Evolutionary conservation across 2,888 invertebrate genomes (phyloP).

Genomic region (Drosophila lacicola): DNA sequence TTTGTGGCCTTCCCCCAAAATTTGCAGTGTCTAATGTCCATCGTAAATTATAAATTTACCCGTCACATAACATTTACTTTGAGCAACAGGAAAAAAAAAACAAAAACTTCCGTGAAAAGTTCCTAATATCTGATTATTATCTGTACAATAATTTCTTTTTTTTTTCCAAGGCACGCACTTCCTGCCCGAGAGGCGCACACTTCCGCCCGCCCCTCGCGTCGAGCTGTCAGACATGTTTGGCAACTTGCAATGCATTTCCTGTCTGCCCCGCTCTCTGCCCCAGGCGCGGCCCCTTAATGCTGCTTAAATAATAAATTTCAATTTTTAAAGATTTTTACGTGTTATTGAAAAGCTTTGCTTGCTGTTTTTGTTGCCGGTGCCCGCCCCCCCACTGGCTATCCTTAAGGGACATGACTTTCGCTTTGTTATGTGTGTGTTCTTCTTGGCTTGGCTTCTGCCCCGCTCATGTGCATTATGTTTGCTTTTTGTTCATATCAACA

Average conservation of each 20-base stretch:
- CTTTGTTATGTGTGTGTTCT: slow-evolving; percentile 73
- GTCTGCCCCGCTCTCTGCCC: slow-evolving; percentile 18
- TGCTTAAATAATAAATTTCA: slow-evolving; percentile 76
- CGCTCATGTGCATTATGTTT: slow-evolving; percentile 68
- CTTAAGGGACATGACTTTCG: slow-evolving; percentile 75
- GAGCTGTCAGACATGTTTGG: slow-evolving; percentile 53
- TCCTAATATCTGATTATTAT: slow-evolving; percentile 70
- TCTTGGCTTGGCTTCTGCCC: slow-evolving; percentile 11
- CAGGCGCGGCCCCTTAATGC: slow-evolving; percentile 13
- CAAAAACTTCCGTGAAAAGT: slow-evolving; percentile 52
- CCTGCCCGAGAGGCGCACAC: slow-evolving; percentile 21
- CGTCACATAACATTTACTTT: slow-evolving; percentile 48
- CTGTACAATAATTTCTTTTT: slow-evolving; percentile 44
- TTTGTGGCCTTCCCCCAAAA: slow-evolving; percentile 1
- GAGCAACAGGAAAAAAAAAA: slow-evolving; percentile 17
- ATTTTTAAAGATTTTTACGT: slow-evolving; percentile 74
- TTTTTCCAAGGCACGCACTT: slow-evolving; percentile 54
- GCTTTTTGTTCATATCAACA: slow-evolving; percentile 72
- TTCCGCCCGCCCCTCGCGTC: neutral
- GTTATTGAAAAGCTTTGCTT: slow-evolving; percentile 72
- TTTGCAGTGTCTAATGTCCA: slow-evolving; percentile 26
- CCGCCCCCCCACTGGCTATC: slow-evolving; percentile 42
- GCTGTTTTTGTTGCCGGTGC: slow-evolving; percentile 20
- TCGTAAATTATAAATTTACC: slow-evolving; percentile 72
- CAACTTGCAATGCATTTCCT: slow-evolving; percentile 65